Percentiles rank a stretch among this genome's conserved stretches.
These are phyloP conservation scores for Rhagonycha fulva DNA, from an alignment of 2,888 invertebrate genomes.

Conservation along the genomic window DNA sequence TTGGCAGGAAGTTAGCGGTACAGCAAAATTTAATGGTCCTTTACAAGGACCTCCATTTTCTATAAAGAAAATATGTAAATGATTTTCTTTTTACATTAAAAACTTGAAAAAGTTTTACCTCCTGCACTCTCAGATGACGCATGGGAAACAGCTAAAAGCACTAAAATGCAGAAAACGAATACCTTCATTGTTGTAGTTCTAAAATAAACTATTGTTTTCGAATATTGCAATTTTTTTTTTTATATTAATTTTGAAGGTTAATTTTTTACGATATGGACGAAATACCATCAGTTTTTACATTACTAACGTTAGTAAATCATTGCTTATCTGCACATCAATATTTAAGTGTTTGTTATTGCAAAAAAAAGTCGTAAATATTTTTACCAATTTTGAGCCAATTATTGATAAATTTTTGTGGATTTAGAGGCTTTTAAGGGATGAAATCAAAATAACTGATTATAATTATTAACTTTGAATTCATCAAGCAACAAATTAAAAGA, in stretches of 20 bases:
- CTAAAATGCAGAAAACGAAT: not conserved
- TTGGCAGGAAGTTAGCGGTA: not conserved
- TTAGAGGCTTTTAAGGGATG: no score
- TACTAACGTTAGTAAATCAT: not conserved
- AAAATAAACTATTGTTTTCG: not conserved
- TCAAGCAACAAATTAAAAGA: no score
- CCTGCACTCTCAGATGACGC: not conserved
- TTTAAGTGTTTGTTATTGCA: not conserved
- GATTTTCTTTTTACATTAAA: no score
- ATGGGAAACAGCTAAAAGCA: not conserved
- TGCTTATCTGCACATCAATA: not conserved
- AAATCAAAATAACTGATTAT: no score
- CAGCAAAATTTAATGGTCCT: not conserved
- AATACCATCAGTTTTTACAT: not conserved
- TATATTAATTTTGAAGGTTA: not conserved
- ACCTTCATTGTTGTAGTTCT: not conserved
- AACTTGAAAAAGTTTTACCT: not conserved
- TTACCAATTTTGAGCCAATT: no score
- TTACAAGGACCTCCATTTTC: not conserved
- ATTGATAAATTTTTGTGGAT: no score
- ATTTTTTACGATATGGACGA: not conserved
- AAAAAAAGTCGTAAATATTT: no score
- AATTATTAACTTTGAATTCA: no score
- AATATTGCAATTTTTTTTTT: not conserved
- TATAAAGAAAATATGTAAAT: not conserved